Evolutionary conservation across 1,140 invertebrate genomes (phyloP).

Genomic region (Ips nitidus): DNA sequence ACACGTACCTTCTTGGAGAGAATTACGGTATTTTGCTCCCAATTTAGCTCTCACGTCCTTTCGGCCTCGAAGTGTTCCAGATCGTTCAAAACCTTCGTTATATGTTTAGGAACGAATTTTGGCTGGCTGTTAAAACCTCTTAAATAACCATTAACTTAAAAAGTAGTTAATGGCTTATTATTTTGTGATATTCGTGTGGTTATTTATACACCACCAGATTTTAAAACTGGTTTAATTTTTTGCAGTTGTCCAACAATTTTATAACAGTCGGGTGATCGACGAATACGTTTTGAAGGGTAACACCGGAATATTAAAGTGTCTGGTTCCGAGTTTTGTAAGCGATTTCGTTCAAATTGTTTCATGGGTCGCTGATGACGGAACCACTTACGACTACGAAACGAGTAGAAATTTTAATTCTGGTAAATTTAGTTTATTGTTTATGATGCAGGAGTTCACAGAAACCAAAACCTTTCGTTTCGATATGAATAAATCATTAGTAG

Average conservation of each 20-base stretch:
- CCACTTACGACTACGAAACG: conserved; percentile 38
- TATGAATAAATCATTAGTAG: conserved; percentile 8
- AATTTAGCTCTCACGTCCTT: conserved; percentile 5
- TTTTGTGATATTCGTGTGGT: too few relatives aligned
- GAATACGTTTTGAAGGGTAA: conserved; percentile 85
- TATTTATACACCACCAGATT: too few relatives aligned
- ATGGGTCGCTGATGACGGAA: conserved; percentile 78
- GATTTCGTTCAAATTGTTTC: conserved; percentile 83
- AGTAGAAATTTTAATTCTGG: conserved; percentile 30
- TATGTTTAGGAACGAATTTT: conserved; percentile 5
- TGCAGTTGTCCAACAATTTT: conserved; percentile 81
- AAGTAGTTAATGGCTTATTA: background rate
- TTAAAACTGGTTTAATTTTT: conserved; percentile 12
- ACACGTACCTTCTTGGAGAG: conserved; percentile 63
- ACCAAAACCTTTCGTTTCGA: conserved; percentile 19
- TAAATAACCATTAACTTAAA: background rate
- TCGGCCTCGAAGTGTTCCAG: conserved; percentile 3
- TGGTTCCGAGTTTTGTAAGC: conserved; percentile 84
- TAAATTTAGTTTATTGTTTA: conserved; percentile 10
- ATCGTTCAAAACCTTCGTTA: conserved; percentile 18
- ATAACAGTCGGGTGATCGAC: conserved; percentile 84
- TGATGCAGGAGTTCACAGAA: conserved; percentile 11
- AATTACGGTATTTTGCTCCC: conserved; percentile 43
- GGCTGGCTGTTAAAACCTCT: background rate
- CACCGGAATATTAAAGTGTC: conserved; percentile 83